Evolutionary conservation across 1,140 invertebrate species (phyloP), one percentile per base, ranked within the genome.

Genomic region (Eumaeus atala): DNA sequence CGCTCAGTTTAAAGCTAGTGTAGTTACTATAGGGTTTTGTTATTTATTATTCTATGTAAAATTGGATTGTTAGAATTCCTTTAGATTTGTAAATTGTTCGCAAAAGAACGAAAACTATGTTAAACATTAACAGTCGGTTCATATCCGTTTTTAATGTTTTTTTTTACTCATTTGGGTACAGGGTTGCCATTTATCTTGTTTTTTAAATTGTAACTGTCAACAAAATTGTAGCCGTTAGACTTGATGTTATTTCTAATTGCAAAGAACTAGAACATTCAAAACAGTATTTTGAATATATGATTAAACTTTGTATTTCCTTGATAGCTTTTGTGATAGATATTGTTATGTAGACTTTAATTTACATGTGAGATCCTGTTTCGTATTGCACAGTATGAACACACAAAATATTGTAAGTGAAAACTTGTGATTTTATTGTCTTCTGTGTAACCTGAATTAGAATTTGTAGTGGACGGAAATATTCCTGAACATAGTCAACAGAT

Each of bases 21-120:
- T 81, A 83, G 72, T 64, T 61, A 70, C 61, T 73, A 59, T 83
- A 80, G 77, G 75, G 59, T 79, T 83, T 83, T 83, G 77, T 83
- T 83, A 83, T 83, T 83, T 83, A 83, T 82, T 82, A 83, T 82
- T 77, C 72, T 83, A 78, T 72, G 74, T 77, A 64, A 35, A 66
- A 72, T 77, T 78, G 65, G 61, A 68, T 78, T 77, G 75, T 78
- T 81, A 62, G 61, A 51, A 61, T 66, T 73, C 62, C 61, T 61
- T 72, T 66, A 73, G 70, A 72, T 74, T 51, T 68, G 61, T 62
- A 61, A 61, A 58, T 56, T 58, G 21, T 28, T 28, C 21, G 21
- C 6, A 28, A 28, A 28, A 54, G 34, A 47, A 48, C 35, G 37
- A 33, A 56, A 51, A 48, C 38, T 59, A 53, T 47, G 54, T 42